Base-by-base conservation (phyloP, 92 coral and sea anemone species). In the Porites divaricata region DNA sequence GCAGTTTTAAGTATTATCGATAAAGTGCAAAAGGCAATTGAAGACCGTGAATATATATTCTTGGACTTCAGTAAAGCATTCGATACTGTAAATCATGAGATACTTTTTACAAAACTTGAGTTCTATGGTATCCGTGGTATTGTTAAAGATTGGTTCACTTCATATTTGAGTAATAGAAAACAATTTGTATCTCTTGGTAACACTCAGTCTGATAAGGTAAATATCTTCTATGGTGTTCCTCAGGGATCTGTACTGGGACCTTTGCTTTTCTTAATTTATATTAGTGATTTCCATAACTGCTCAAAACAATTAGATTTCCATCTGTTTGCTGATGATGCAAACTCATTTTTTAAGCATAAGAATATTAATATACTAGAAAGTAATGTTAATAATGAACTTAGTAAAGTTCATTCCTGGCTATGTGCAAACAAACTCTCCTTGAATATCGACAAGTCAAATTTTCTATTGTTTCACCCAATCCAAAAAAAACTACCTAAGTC, bases 311-410 rank as follows among this genome's bases (percentile, higher is more conserved):
- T 67, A 1, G 45, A 67, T 6, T 67, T 67, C 35, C 70, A 76
- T n/a, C 68, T 76, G 14, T 76, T 57, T 76, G 81, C 81, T 76
- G 81, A 56, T 76, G 69, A 76, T 53, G 82, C 82, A 9, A 77
- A 59, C 63, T 26, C 26, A 17, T 77, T 77, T 25, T 61, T 61
- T 62, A 77, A 71, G 26, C 82, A 77, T 25, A 77, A 28, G 63
- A 71, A 77, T 62, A 67, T 67, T 67, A 17, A 23, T 4, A 23
- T 8, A 6, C 12, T 66, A 20, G 9, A 21, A 66, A 26, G 24
- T 2, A 21, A n/a, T 22, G 7, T 66, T 12, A 21, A 66, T 22
- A n/a, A n/a, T 67, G 72, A 67, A 14, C 14, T 67, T 24, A 67
- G 11, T 20, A 59, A 59, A 24, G 48, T 67, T 5, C 9, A 25